A percentile compares a stretch with the other conserved stretches of the same genome.
phyloP scores from a whole-genome alignment of 2,113 vertebrate species.

The Formicarius rufipectus region DNA sequence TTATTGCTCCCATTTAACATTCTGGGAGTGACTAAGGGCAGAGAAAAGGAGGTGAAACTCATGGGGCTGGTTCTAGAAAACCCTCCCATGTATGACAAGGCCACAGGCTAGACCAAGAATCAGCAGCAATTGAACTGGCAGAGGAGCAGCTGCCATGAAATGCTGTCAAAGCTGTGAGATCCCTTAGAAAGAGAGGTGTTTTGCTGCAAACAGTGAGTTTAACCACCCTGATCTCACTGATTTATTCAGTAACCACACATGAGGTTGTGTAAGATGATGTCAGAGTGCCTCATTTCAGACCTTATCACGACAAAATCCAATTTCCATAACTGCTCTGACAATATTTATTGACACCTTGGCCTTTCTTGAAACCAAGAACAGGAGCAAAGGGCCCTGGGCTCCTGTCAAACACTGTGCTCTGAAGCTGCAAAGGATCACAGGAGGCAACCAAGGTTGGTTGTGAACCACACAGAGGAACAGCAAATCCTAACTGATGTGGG shows the following conservation, averaged over 20 bases:
- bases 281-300: not conserved
- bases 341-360: not conserved
- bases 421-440: not conserved
- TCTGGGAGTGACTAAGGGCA: not conserved
- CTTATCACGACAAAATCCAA: not conserved
- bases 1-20: not conserved
- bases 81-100: fast-evolving
- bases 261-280: fast-evolving
- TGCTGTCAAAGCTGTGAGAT: not conserved
- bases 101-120: no score
- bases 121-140: not conserved
- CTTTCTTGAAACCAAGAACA: not conserved
- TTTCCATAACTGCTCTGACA: not conserved
- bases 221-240: not conserved
- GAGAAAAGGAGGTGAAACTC: not conserved
- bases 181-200: fast-evolving
- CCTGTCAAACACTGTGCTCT: not conserved
- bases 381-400: not conserved
- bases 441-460: not conserved
- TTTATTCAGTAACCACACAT: fast-evolving
- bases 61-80: not conserved
- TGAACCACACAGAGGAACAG: not conserved
- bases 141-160: not conserved
- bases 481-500: not conserved
- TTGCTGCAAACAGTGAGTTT: fast-evolving